These are phyloP conservation scores for Drosophila nr. perissopoda DNA, from an alignment of 2,888 invertebrate genomes.

Conservation along the genomic window DNA sequence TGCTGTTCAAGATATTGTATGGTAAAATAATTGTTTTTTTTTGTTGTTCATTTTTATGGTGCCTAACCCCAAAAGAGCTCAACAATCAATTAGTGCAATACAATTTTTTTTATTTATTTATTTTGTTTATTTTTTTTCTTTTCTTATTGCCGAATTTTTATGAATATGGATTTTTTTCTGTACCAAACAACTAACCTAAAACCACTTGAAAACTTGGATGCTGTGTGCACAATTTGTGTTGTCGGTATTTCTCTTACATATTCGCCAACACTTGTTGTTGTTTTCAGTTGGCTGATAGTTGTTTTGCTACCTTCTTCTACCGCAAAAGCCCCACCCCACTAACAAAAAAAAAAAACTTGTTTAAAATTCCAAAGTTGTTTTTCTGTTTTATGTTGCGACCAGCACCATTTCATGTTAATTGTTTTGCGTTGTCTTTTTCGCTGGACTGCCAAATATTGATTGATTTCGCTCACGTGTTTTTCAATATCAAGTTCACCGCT, in stretches of 20 bases:
- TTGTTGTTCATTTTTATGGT: constrained; percentile 3
- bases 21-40: constrained; percentile 47
- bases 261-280: constrained; percentile 20
- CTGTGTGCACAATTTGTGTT: constrained; percentile 22
- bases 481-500: constrained; percentile 58
- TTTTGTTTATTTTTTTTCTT: constrained; percentile 1
- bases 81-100: constrained; percentile 65
- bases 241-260: constrained; percentile 56
- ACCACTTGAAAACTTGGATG: constrained; percentile 39
- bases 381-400: constrained; percentile 33
- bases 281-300: constrained; percentile 7
- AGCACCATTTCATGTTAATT: constrained; percentile 59
- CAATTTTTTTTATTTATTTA: constrained; percentile 12
- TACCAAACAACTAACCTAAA: background rate
- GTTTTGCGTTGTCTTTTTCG: constrained; percentile 41
- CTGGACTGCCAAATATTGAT: constrained; percentile 41
- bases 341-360: constrained; percentile 40
- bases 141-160: constrained; percentile 20
- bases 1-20: constrained; percentile 20
- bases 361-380: constrained; percentile 58
- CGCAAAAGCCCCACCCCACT: background rate
- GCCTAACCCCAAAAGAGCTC: constrained; percentile 21
- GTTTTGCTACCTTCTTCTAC: constrained; percentile 24
- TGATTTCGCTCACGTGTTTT: constrained; percentile 48
- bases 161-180: constrained; percentile 10